Percentiles rank a stretch among this genome's conserved stretches.
These are phyloP conservation scores for Conus betulinus DNA, from an alignment of 1,140 invertebrate species.

Conservation along the genomic window DNA sequence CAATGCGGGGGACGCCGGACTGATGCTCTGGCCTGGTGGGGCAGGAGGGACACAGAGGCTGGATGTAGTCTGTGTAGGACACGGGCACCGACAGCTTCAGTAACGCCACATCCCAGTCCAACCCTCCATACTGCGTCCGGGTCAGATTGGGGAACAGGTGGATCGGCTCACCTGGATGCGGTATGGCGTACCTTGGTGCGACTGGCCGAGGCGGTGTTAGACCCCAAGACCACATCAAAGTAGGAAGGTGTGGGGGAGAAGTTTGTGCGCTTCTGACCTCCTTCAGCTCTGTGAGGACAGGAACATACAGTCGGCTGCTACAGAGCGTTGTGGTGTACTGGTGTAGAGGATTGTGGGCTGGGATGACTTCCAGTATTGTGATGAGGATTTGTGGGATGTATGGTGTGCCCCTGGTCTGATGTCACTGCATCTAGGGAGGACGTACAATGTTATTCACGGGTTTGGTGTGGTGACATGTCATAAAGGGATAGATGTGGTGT, in stretches of 20 bases:
- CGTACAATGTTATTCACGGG: too few relatives aligned
- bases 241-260: slow-evolving; percentile 16
- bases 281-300: neutral
- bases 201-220: slow-evolving; percentile 1
- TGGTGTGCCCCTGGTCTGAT: too few relatives aligned
- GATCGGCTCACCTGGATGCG: slow-evolving; percentile 24
- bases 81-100: slow-evolving; percentile 84
- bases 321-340: too few relatives aligned
- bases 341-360: too few relatives aligned
- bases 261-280: neutral
- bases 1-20: slow-evolving; percentile 79
- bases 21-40: slow-evolving; percentile 75
- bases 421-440: too few relatives aligned
- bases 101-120: slow-evolving; percentile 91
- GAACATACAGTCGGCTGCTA: too few relatives aligned
- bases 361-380: too few relatives aligned
- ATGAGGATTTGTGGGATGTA: too few relatives aligned
- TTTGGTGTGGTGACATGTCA: too few relatives aligned
- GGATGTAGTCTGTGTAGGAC: slow-evolving; percentile 80
- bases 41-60: slow-evolving; percentile 80
- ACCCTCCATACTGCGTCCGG: neutral
- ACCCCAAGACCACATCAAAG: slow-evolving; percentile 31
- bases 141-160: slow-evolving; percentile 27
- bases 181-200: neutral
- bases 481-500: too few relatives aligned